Conservation (phyloP, 2,888 invertebrate genomes). For the Autographa pulchrina region DNA sequence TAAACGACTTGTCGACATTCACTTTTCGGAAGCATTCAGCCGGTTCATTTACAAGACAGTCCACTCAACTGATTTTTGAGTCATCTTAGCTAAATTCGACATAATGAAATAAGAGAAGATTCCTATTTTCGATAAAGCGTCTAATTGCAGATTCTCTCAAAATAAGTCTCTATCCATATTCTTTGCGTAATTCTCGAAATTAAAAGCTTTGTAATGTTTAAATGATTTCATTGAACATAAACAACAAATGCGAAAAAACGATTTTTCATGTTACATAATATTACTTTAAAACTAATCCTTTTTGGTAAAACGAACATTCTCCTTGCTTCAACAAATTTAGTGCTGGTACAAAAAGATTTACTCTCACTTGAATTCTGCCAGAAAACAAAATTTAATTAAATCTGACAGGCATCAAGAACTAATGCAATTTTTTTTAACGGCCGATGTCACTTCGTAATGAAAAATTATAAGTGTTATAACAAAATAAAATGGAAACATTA, state of each 20-base stretch:
- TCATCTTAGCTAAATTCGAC: no score
- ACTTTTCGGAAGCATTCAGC: background rate
- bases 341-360: slow-evolving; percentile 28
- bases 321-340: background rate
- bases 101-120: no score
- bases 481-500: slow-evolving; percentile 74
- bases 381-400: slow-evolving; percentile 42
- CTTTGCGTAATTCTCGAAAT: no score
- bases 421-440: slow-evolving; percentile 37
- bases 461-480: slow-evolving; percentile 42
- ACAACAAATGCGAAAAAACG: background rate
- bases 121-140: no score
- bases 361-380: slow-evolving; percentile 7
- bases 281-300: background rate
- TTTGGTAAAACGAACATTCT: background rate
- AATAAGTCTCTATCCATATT: no score
- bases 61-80: no score
- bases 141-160: no score
- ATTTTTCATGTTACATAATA: background rate
- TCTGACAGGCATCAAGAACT: slow-evolving; percentile 35
- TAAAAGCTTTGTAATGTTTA: no score
- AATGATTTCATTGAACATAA: background rate
- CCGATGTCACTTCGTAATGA: slow-evolving; percentile 19
- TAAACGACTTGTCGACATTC: background rate
- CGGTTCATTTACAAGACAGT: background rate